Percentiles rank a stretch among this genome's conserved stretches.
phyloP scores from a whole-genome alignment of 2,797 vertebrate genomes.

The Chaenodraco wilsoni region DNA sequence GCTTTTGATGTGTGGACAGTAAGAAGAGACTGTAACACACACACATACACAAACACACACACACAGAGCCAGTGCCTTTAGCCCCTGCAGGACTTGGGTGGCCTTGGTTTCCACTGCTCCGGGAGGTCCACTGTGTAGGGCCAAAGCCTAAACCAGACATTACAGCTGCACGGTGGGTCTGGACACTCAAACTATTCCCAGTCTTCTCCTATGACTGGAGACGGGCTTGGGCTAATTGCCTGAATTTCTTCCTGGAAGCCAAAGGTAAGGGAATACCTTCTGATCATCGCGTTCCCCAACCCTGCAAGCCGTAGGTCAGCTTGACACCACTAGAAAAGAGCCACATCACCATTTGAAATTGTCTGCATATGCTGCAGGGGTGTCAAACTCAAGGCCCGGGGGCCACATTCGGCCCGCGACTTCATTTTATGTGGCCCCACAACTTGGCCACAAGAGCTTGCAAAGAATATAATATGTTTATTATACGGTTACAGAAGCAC shows the following conservation, averaged over 20 bases:
- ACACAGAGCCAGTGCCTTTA: slow-evolving; percentile 29
- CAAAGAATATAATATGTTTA: too few species aligned
- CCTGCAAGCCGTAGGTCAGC: slow-evolving; percentile 42
- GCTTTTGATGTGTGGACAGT: slow-evolving; percentile 56
- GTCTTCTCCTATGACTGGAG: slow-evolving; percentile 61
- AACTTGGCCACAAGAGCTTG: too few species aligned
- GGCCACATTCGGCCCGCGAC: too few species aligned
- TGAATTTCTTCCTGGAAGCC: slow-evolving; percentile 68
- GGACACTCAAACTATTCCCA: slow-evolving; percentile 75
- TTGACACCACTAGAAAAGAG: slow-evolving; percentile 62
- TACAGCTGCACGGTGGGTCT: slow-evolving; percentile 70
- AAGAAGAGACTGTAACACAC: slow-evolving; percentile 40
- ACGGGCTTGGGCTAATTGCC: slow-evolving; percentile 57
- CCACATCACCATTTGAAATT: slow-evolving; percentile 65
- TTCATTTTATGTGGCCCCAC: too few species aligned
- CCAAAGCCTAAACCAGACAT: slow-evolving; percentile 73
- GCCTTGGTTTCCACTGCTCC: slow-evolving; percentile 71
- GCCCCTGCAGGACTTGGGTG: slow-evolving; percentile 73
- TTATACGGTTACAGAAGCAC: too few species aligned
- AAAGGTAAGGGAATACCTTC: slow-evolving; percentile 64
- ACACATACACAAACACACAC: slow-evolving; percentile 19
- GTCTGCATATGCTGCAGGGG: slow-evolving; percentile 39
- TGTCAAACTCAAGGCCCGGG: too few species aligned
- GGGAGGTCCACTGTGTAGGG: slow-evolving; percentile 73
- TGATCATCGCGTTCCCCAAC: slow-evolving; percentile 50